Evolutionary conservation across 1,140 invertebrate genomes (phyloP).

Genomic region (Polypedilum vanderplanki): DNA sequence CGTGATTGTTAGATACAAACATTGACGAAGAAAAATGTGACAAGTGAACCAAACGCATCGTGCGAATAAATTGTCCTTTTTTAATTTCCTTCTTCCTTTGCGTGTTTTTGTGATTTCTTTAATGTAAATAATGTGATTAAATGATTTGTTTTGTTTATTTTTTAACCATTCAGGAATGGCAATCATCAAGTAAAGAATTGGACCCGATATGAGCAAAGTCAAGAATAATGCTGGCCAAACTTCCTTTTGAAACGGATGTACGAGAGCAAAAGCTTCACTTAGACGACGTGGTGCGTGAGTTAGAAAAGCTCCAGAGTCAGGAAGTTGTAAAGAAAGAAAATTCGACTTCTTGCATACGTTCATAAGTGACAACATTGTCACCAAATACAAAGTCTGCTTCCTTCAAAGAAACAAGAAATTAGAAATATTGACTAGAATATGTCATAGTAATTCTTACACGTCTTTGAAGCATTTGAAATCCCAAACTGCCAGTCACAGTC

Average conservation of each 20-base stretch:
- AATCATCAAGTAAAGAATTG: conserved; percentile 49
- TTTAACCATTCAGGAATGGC: conserved; percentile 45
- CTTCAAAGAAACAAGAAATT: conserved; percentile 41
- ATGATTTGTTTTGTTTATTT: conserved; percentile 31
- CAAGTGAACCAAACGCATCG: conserved; percentile 61
- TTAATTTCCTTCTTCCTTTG: background rate
- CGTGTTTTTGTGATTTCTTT: conserved; percentile 38
- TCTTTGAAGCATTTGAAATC: conserved; percentile 51
- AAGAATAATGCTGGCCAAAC: conserved; percentile 52
- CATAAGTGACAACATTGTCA: conserved; percentile 60
- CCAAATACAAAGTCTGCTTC: conserved; percentile 62
- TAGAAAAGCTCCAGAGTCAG: conserved; percentile 62
- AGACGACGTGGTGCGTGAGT: conserved; percentile 60
- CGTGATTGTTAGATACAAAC: conserved; percentile 42
- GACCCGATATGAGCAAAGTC: conserved; percentile 49
- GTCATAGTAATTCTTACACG: conserved; percentile 45
- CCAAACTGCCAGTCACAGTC: conserved; percentile 59
- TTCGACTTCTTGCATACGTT: conserved; percentile 56
- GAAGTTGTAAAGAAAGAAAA: conserved; percentile 63
- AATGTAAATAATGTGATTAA: conserved; percentile 36
- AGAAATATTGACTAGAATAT: conserved; percentile 4
- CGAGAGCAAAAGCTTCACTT: conserved; percentile 60
- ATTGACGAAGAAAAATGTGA: conserved; percentile 58
- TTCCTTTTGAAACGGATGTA: conserved; percentile 60
- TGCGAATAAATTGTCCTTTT: conserved; percentile 45